A percentile compares a stretch with the other conserved stretches of the same genome.
phyloP scores from a whole-genome alignment of 2,797 vertebrate genomes.

The Botia almorhae region DNA sequence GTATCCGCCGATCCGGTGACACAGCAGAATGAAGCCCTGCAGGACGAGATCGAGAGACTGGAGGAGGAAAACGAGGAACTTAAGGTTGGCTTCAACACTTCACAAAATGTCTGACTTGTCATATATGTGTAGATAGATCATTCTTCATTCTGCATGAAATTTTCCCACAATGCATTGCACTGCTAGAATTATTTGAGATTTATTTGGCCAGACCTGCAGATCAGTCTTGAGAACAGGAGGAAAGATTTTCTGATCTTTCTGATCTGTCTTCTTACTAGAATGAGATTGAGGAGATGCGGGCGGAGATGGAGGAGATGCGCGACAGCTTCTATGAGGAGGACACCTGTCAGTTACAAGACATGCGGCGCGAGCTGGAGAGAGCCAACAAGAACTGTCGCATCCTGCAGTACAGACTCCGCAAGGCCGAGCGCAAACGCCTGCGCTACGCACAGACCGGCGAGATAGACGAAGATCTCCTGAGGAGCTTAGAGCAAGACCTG shows the following conservation, averaged over 20 bases:
- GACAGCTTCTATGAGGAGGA: slow-evolving; percentile 99
- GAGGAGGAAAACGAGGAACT: slow-evolving; percentile 93
- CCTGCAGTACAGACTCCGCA: slow-evolving; percentile 96
- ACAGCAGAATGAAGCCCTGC: slow-evolving; percentile 83
- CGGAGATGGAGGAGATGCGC: slow-evolving; percentile 99
- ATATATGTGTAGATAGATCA: background rate
- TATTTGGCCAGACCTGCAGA: background rate
- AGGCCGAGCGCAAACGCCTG: slow-evolving; percentile 93
- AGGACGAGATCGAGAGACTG: slow-evolving; percentile 90
- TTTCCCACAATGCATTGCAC: background rate
- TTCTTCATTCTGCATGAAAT: background rate
- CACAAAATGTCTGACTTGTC: background rate
- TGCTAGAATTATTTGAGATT: too few species aligned
- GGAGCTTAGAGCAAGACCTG: slow-evolving; percentile 96
- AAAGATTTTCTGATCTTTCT: too few species aligned
- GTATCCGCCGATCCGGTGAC: slow-evolving; percentile 72
- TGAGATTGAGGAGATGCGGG: slow-evolving; percentile 95
- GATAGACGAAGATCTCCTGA: slow-evolving; percentile 91
- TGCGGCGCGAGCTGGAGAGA: slow-evolving; percentile 94
- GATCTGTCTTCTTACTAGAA: slow-evolving; percentile 75
- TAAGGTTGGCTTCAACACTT: slow-evolving; percentile 79
- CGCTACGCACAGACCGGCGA: slow-evolving; percentile 92
- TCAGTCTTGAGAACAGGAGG: background rate
- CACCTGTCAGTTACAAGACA: slow-evolving; percentile 95
- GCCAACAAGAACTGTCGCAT: slow-evolving; percentile 99